Conservation (phyloP, 2,888 invertebrate species). For the Laothoe populi region DNA sequence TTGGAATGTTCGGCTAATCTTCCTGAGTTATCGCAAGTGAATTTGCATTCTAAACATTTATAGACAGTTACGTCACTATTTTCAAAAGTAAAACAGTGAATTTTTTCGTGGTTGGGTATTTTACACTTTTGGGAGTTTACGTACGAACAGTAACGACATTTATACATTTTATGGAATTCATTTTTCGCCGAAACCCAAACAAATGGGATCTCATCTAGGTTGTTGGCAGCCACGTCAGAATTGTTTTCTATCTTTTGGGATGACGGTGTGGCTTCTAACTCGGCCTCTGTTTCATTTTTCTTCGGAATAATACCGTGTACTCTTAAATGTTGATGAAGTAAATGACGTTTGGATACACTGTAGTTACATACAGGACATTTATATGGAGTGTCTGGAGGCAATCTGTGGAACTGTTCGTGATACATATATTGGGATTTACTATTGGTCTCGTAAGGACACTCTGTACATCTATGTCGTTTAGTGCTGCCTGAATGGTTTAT, state of each 20-base stretch:
- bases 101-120: constrained; percentile 93
- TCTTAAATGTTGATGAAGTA: constrained; percentile 93
- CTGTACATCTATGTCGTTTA: constrained; percentile 91
- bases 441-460: constrained; percentile 94
- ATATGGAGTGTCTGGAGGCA: constrained; percentile 88
- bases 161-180: constrained; percentile 91
- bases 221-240: constrained; percentile 57
- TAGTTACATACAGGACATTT: constrained; percentile 93
- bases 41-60: constrained; percentile 92
- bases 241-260: constrained; percentile 49
- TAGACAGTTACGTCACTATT: constrained; percentile 81
- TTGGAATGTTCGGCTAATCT: constrained; percentile 90
- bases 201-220: constrained; percentile 87
- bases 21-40: constrained; percentile 89
- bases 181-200: constrained; percentile 91
- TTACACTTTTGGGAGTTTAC: constrained; percentile 92
- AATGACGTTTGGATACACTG: constrained; percentile 91
- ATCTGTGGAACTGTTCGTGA: constrained; percentile 93
- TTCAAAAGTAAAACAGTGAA: constrained; percentile 86
- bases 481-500: constrained; percentile 53
- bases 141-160: constrained; percentile 93
- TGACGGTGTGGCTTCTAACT: constrained; percentile 62
- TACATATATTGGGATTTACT: constrained; percentile 94
- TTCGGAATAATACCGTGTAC: constrained; percentile 87
- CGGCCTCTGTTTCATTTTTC: constrained; percentile 73